Evolutionary conservation across 2,888 invertebrate species (phyloP).

Genomic region (Dryobota labecula): DNA sequence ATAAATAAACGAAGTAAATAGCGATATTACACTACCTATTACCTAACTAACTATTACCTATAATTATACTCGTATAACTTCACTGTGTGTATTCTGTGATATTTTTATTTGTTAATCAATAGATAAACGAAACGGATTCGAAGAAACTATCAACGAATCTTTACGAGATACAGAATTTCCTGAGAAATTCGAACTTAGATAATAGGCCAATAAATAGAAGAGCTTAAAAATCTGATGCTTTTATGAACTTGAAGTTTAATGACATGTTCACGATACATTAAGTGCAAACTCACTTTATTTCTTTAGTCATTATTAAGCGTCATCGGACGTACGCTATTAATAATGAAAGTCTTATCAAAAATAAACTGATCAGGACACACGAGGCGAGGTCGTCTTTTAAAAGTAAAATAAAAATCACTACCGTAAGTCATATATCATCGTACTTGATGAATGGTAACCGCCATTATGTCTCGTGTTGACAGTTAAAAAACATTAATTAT

Average conservation of each 20-base stretch:
- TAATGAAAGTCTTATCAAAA: slow-evolving; percentile 55
- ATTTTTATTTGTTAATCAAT: not conserved
- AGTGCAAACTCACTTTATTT: slow-evolving; percentile 22
- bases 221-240: not conserved
- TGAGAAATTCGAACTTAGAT: not conserved
- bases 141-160: not conserved
- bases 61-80: no score
- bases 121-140: not conserved
- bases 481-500: slow-evolving; percentile 77
- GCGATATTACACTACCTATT: slow-evolving; percentile 3
- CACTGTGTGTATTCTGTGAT: not conserved
- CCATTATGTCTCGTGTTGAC: slow-evolving; percentile 74
- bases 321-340: slow-evolving; percentile 35
- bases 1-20: slow-evolving; percentile 18
- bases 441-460: slow-evolving; percentile 71
- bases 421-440: slow-evolving; percentile 67
- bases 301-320: not conserved
- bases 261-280: not conserved
- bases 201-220: not conserved
- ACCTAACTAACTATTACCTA: no score
- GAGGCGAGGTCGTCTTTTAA: slow-evolving; percentile 44
- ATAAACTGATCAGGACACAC: slow-evolving; percentile 54
- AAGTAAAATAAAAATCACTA: slow-evolving; percentile 59
- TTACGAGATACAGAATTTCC: not conserved
- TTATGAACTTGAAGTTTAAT: not conserved